phyloP scores from a whole-genome alignment of 2,888 invertebrate genomes.

The Galeruca laticollis region DNA sequence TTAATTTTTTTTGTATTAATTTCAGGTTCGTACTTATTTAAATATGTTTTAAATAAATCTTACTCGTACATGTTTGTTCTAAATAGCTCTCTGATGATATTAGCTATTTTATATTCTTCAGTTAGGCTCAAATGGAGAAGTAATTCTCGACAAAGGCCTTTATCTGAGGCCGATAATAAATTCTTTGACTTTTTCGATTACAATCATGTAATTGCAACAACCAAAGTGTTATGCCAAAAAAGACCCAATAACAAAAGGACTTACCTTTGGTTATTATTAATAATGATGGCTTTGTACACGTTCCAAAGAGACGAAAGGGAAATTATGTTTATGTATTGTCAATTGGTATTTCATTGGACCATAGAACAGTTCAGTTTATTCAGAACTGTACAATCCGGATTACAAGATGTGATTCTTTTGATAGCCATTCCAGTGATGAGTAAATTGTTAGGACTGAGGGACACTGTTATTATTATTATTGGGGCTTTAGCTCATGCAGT shows the following conservation, averaged over 20 bases:
- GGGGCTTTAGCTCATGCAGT: constrained; percentile 78
- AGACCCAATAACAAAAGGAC: constrained; percentile 72
- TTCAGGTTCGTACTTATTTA: constrained; percentile 76
- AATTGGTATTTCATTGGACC: constrained; percentile 79
- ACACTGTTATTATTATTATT: constrained; percentile 80
- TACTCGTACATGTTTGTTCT: constrained; percentile 81
- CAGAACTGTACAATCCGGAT: constrained; percentile 76
- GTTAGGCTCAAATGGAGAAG: constrained; percentile 80
- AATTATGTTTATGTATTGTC: constrained; percentile 81
- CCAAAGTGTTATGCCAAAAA: constrained; percentile 72
- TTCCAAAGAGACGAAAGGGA: constrained; percentile 87
- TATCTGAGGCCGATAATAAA: constrained; percentile 71
- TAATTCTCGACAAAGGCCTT: constrained; percentile 72
- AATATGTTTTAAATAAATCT: constrained; percentile 69
- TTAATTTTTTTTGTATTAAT: constrained; percentile 41
- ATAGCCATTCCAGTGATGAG: constrained; percentile 80
- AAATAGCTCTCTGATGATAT: constrained; percentile 73
- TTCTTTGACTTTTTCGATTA: constrained; percentile 80
- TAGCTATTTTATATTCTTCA: constrained; percentile 75
- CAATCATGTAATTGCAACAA: constrained; percentile 75
- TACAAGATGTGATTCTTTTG: constrained; percentile 80
- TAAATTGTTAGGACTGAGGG: constrained; percentile 75
- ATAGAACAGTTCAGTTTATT: constrained; percentile 78
- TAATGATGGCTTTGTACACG: constrained; percentile 83
- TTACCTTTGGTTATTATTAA: constrained; percentile 77